A percentile compares a stretch with the other conserved stretches of the same genome.
Evolutionary conservation across 2,797 vertebrate genomes (phyloP).

Genomic region (Gallirallus australis): DNA sequence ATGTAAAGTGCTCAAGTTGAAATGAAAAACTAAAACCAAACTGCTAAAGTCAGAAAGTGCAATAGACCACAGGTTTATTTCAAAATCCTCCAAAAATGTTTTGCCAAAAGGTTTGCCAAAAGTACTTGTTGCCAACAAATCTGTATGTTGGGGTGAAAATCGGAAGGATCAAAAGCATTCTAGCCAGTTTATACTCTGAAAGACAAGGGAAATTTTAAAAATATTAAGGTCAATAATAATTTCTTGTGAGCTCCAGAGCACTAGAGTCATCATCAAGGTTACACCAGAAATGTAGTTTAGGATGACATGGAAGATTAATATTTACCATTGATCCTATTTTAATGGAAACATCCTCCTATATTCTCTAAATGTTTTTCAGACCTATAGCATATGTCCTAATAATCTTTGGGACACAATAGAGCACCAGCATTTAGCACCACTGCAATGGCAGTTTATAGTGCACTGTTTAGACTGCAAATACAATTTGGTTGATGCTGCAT

Average conservation of each 20-base stretch:
- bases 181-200: not conserved
- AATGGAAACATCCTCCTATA: not conserved
- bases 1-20: not conserved
- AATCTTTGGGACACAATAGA: not conserved
- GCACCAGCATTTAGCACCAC: not conserved
- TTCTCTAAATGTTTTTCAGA: not conserved
- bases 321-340: not conserved
- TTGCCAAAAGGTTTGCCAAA: not conserved
- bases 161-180: not conserved
- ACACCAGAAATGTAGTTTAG: not conserved
- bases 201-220: not conserved
- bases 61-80: not conserved
- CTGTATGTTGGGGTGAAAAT: not conserved
- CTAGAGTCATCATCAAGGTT: not conserved
- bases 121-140: not conserved
- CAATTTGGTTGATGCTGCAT: not conserved
- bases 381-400: not conserved
- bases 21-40: not conserved
- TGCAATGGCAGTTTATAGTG: not conserved
- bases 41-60: not conserved
- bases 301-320: not conserved
- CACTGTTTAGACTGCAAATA: conserved; percentile 15
- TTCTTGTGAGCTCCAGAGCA: not conserved
- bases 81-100: not conserved
- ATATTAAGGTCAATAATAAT: not conserved